phyloP scores from a whole-genome alignment of 2,888 invertebrate genomes.

The Cheilosia impressa region DNA sequence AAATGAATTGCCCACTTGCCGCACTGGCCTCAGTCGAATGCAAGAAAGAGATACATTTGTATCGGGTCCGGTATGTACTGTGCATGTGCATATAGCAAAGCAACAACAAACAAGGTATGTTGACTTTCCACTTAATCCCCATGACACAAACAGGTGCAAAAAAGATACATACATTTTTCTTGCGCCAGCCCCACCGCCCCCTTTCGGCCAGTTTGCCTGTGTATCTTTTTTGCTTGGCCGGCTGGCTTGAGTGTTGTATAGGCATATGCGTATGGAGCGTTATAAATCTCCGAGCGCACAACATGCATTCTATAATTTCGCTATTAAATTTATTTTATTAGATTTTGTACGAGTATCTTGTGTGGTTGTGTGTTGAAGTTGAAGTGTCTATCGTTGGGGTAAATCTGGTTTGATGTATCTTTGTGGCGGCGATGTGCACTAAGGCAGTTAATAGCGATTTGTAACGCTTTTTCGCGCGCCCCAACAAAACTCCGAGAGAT shows the following conservation, averaged over 20 bases:
- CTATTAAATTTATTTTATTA: constrained; percentile 64
- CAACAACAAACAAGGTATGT: constrained; percentile 39
- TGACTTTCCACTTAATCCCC: constrained; percentile 50
- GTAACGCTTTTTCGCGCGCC: constrained; percentile 71
- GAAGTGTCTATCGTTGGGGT: background rate
- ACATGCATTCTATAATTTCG: constrained; percentile 65
- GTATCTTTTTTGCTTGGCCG: constrained; percentile 20
- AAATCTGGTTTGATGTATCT: constrained; percentile 55
- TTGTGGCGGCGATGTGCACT: constrained; percentile 54
- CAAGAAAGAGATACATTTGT: constrained; percentile 60
- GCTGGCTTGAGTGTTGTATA: constrained; percentile 25
- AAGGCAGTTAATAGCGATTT: constrained; percentile 74
- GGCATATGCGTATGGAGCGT: constrained; percentile 8
- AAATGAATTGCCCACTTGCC: constrained; percentile 60
- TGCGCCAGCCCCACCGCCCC: constrained; percentile 2
- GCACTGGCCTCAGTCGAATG: constrained; percentile 30
- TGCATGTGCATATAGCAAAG: background rate
- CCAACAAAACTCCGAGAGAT: constrained; percentile 39
- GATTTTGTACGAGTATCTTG: constrained; percentile 56
- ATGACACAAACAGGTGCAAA: constrained; percentile 65
- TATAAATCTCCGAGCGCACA: constrained; percentile 56
- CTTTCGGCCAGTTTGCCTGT: background rate
- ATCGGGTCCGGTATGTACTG: background rate
- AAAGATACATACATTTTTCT: constrained; percentile 20
- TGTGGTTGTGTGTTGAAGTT: constrained; percentile 11